phyloP scores from a whole-genome alignment of 2,113 vertebrate genomes.

The Lepisosteus oculatus region DNA sequence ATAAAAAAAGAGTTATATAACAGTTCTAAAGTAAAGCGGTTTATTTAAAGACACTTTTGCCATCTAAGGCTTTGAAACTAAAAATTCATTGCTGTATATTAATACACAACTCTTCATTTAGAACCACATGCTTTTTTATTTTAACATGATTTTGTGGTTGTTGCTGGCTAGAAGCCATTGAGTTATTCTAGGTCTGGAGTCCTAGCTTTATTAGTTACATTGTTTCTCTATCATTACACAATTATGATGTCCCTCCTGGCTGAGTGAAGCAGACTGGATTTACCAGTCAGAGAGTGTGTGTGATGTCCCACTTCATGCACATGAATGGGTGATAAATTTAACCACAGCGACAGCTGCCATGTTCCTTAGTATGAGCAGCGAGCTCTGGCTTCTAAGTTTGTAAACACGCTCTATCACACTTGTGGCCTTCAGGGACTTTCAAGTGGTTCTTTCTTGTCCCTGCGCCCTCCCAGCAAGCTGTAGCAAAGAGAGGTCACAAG shows the following conservation, averaged over 20 bases:
- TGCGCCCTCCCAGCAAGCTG: too few species aligned
- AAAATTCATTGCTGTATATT: neutral
- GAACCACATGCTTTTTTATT: neutral
- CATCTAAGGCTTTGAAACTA: neutral
- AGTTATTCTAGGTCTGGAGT: conserved; percentile 23
- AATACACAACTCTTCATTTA: neutral
- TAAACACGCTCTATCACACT: conserved; percentile 1
- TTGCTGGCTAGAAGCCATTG: neutral
- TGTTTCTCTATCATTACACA: conserved; percentile 13
- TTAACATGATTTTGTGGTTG: neutral
- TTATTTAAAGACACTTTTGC: too few species aligned
- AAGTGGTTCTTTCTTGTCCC: neutral
- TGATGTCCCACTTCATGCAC: neutral
- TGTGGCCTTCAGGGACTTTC: neutral
- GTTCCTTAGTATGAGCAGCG: neutral
- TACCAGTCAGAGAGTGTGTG: neutral
- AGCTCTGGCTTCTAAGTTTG: neutral
- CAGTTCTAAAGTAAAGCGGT: too few species aligned
- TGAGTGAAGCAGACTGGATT: neutral
- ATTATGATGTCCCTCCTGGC: conserved; percentile 17
- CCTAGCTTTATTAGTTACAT: conserved; percentile 30
- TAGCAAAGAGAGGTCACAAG: neutral
- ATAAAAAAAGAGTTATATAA: too few species aligned
- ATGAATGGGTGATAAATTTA: neutral
- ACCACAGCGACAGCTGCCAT: neutral